Evolutionary conservation across 2,113 vertebrate species (phyloP).

Genomic region (Oreamnos americanus): DNA sequence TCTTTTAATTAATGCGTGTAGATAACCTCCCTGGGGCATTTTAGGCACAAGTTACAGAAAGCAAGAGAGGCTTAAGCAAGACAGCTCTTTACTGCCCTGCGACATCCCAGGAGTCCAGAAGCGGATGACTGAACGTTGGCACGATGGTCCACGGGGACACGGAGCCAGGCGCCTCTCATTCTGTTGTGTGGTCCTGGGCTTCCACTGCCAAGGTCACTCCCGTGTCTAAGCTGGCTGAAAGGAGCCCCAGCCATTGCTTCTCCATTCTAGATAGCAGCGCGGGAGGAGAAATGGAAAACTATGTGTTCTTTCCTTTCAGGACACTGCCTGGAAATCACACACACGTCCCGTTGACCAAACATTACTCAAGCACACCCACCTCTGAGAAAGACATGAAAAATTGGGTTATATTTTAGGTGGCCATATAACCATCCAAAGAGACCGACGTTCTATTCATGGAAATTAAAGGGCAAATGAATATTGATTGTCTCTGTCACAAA

Average conservation of each 20-base stretch:
- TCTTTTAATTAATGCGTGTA: not conserved
- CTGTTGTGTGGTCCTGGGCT: not conserved
- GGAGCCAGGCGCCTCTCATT: not conserved
- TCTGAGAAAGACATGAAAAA: not conserved
- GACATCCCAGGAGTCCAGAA: not conserved
- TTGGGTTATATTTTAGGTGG: not conserved
- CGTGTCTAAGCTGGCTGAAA: no score
- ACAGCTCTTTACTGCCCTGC: not conserved
- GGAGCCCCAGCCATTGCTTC: no score
- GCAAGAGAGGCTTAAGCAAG: not conserved
- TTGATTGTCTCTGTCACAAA: not conserved
- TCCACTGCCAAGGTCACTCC: not conserved
- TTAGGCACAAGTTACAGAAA: not conserved
- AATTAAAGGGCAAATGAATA: not conserved
- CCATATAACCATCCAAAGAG: not conserved
- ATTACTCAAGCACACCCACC: not conserved
- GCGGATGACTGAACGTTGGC: fast-evolving
- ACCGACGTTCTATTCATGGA: not conserved
- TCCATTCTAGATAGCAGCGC: no score
- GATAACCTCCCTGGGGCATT: not conserved
- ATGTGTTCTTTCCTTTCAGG: no score
- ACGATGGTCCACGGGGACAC: fast-evolving
- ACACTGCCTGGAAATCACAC: not conserved
- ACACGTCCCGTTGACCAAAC: not conserved
- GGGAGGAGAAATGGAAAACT: no score